Percentiles rank a stretch among this genome's conserved stretches.
Evolutionary conservation across 2,797 vertebrate genomes (phyloP).

Genomic region (Mormyrus hasselquistii): DNA sequence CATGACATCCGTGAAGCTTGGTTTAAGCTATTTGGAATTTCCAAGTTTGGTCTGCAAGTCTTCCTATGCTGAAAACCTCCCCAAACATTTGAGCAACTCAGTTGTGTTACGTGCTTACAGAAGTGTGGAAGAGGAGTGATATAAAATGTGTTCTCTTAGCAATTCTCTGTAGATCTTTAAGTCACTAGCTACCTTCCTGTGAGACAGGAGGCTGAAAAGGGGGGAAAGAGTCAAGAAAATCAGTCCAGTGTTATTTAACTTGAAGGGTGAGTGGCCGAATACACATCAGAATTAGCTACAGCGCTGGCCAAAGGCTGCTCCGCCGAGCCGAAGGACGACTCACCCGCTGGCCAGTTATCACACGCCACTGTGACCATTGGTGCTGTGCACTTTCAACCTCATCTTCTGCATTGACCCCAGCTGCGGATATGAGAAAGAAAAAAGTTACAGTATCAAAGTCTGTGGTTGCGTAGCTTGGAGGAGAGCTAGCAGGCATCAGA

Average conservation of each 20-base stretch:
- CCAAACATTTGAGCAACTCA: not conserved
- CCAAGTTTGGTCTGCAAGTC: not conserved
- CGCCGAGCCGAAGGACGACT: slow-evolving; percentile 15
- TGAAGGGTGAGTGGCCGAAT: not conserved
- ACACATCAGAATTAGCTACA: not conserved
- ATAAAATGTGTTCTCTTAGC: not conserved
- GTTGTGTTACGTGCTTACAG: not conserved
- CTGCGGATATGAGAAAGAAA: slow-evolving; percentile 41
- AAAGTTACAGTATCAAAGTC: not conserved
- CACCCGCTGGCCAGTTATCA: slow-evolving; percentile 52
- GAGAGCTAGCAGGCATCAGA: not conserved
- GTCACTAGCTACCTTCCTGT: not conserved
- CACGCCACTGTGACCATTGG: slow-evolving; percentile 64
- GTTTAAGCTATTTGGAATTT: not conserved
- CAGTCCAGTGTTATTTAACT: not conserved
- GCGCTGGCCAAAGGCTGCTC: not conserved
- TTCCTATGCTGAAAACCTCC: not conserved
- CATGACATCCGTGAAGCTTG: not conserved
- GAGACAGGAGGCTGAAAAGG: not conserved
- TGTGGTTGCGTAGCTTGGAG: not conserved
- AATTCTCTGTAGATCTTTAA: not conserved
- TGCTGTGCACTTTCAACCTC: slow-evolving; percentile 69
- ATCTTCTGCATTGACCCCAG: slow-evolving; percentile 67
- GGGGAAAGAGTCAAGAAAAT: not conserved
- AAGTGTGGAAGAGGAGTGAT: not conserved